Percentiles rank a stretch among this genome's conserved stretches.
Conservation (phyloP, 2,113 vertebrate genomes). For the Urocynchramus pylzowi region DNA sequence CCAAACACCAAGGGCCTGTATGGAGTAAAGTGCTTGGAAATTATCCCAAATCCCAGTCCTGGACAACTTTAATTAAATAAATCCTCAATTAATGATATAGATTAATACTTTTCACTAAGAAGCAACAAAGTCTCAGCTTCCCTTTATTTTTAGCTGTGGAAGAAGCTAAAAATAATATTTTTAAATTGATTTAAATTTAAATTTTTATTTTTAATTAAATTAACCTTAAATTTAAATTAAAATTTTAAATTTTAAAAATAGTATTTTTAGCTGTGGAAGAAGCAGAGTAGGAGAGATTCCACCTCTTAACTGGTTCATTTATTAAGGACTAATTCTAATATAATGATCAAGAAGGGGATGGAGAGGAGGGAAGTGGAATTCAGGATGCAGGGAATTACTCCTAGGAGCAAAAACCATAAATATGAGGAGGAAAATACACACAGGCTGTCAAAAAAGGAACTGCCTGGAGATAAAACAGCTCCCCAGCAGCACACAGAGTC, state of each 20-base stretch:
- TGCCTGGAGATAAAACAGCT: constrained; percentile 9
- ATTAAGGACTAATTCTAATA: not conserved
- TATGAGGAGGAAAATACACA: not conserved
- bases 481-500: not conserved
- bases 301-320: not conserved
- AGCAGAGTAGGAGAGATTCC: not conserved
- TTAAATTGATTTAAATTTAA: too few relatives aligned
- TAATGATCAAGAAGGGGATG: not conserved
- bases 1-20: not conserved
- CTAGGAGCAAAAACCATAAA: not conserved
- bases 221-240: too few relatives aligned
- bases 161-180: not conserved
- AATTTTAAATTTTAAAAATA: too few relatives aligned
- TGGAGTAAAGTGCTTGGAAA: not conserved
- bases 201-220: too few relatives aligned
- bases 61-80: not conserved
- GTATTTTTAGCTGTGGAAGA: not conserved
- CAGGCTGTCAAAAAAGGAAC: not conserved
- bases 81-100: not conserved
- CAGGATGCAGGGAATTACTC: not conserved
- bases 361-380: not conserved
- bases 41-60: not conserved
- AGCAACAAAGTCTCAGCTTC: not conserved
- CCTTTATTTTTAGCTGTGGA: not conserved
- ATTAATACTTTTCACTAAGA: not conserved